These are phyloP conservation scores for Ochlodes sylvanus DNA, from an alignment of 2,888 invertebrate genomes.

Conservation along the genomic window DNA sequence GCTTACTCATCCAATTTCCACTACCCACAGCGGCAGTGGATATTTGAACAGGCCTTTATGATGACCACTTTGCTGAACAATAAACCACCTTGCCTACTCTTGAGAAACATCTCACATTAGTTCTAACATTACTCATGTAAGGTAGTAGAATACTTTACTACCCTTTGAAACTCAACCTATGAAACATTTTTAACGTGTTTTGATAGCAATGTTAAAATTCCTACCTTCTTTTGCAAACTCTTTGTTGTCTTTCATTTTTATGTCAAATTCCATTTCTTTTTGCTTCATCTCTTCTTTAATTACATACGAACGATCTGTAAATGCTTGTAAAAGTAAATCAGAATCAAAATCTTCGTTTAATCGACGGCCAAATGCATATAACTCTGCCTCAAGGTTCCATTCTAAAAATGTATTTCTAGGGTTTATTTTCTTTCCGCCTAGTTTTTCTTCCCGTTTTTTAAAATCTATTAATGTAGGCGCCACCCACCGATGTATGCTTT, in stretches of 20 bases:
- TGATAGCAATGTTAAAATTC: slow-evolving; percentile 7
- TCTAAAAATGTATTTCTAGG: slow-evolving; percentile 88
- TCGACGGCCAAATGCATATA: slow-evolving; percentile 94
- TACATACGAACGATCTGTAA: slow-evolving; percentile 92
- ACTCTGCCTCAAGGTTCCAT: slow-evolving; percentile 95
- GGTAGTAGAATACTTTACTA: too few species aligned
- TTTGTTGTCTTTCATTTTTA: slow-evolving; percentile 88
- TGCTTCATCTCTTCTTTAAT: slow-evolving; percentile 88
- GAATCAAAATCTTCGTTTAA: slow-evolving; percentile 93
- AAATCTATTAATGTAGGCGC: slow-evolving; percentile 88
- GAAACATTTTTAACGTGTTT: not conserved
- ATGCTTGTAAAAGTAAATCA: slow-evolving; percentile 89
- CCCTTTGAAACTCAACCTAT: not conserved
- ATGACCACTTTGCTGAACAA: too few species aligned
- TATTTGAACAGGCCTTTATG: too few species aligned
- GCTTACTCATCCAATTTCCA: too few species aligned
- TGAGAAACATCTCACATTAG: too few species aligned
- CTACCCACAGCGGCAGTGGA: too few species aligned
- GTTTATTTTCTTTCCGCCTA: slow-evolving; percentile 81
- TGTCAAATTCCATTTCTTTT: slow-evolving; percentile 88
- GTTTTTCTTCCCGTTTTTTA: slow-evolving; percentile 83
- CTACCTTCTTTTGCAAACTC: slow-evolving; percentile 87
- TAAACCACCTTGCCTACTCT: too few species aligned
- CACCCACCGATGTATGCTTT: slow-evolving; percentile 86
- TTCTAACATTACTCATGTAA: too few species aligned